A percentile compares a stretch with the other conserved stretches of the same genome.
phyloP scores from a whole-genome alignment of 2,113 vertebrate genomes.

The Lampris incognitus region DNA sequence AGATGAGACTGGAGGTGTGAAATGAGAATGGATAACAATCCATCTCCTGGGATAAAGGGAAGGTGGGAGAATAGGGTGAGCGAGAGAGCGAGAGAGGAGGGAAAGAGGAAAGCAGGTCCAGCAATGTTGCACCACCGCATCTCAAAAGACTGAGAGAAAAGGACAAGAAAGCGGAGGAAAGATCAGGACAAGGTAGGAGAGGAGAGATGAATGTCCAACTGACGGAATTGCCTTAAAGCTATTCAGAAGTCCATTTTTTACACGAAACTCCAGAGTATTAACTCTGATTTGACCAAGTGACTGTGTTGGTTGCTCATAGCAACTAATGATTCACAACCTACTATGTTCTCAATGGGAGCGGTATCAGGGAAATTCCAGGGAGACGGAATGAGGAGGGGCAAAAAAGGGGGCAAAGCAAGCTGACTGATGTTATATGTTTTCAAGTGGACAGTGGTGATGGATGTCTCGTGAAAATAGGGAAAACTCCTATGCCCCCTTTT shows the following conservation, averaged over 20 bases:
- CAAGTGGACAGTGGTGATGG: slow-evolving; percentile 29
- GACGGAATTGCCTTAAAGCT: not conserved
- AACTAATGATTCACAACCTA: slow-evolving; percentile 52
- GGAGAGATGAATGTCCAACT: not conserved
- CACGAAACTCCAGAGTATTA: slow-evolving; percentile 51
- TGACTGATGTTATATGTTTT: slow-evolving; percentile 27
- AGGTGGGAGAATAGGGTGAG: not conserved
- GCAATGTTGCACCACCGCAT: not conserved
- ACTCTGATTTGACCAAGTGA: slow-evolving; percentile 56
- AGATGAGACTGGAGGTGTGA: not conserved
- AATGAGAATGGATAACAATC: slow-evolving; percentile 12
- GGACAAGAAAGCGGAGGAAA: not conserved
- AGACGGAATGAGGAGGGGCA: slow-evolving; percentile 4
- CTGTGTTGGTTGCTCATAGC: slow-evolving; percentile 45
- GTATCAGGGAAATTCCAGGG: slow-evolving; percentile 31
- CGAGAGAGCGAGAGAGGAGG: not conserved
- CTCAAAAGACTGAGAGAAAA: not conserved
- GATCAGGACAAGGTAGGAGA: not conserved
- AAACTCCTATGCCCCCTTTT: slow-evolving; percentile 9
- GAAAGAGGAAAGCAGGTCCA: not conserved
- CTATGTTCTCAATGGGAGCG: slow-evolving; percentile 44
- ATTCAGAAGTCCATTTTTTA: slow-evolving; percentile 35
- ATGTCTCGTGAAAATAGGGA: slow-evolving; percentile 21
- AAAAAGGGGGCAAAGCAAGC: slow-evolving; percentile 16
- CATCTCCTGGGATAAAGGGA: not conserved